Conservation (phyloP, 2,113 vertebrate species). For the Rissa tridactyla region DNA sequence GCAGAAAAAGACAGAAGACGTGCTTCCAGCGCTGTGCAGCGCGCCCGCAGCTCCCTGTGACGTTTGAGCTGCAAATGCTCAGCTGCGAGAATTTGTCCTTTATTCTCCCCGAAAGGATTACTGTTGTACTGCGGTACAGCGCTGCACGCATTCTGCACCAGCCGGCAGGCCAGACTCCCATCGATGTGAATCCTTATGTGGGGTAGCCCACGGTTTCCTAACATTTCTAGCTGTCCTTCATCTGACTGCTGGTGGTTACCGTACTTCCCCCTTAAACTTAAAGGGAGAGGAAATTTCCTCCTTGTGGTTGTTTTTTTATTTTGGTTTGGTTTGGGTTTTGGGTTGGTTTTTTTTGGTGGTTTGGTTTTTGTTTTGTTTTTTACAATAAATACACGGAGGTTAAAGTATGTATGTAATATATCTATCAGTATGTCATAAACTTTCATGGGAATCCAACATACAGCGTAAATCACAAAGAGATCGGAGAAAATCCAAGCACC, state of each 20-base stretch:
- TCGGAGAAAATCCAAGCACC: not conserved
- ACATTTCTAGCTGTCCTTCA: not conserved
- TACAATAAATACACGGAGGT: not conserved
- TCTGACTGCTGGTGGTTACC: not conserved
- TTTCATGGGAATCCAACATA: not conserved
- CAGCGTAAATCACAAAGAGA: not conserved
- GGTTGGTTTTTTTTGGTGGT: too few species aligned
- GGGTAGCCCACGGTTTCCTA: not conserved
- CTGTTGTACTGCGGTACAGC: accelerated
- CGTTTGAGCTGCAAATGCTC: not conserved
- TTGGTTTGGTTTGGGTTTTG: too few species aligned
- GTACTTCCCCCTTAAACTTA: not conserved
- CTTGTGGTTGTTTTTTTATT: too few species aligned
- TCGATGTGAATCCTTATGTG: accelerated
- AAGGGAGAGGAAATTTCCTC: not conserved
- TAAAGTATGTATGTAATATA: not conserved
- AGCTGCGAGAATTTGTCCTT: not conserved
- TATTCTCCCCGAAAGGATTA: not conserved
- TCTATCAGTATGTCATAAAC: not conserved
- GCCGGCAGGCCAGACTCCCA: not conserved
- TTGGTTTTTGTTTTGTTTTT: not conserved
- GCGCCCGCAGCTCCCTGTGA: not conserved
- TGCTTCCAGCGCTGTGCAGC: not conserved
- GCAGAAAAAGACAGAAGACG: not conserved
- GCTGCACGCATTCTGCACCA: not conserved